Evolutionary conservation across 2,888 invertebrate species (phyloP).

Genomic region (Nesidiocoris tenuis): DNA sequence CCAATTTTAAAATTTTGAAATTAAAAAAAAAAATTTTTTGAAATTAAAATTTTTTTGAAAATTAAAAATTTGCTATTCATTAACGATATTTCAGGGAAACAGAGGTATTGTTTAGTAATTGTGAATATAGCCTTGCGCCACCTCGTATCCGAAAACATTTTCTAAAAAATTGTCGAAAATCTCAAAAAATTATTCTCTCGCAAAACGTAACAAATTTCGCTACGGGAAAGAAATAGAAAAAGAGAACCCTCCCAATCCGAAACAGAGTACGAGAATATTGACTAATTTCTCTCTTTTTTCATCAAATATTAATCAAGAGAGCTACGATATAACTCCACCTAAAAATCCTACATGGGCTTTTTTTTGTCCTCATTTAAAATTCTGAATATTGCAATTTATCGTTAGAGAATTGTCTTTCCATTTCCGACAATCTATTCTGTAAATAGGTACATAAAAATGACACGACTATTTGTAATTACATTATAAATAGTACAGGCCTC

Average conservation of each 20-base stretch:
- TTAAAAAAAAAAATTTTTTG: too few species aligned
- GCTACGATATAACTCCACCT: slow-evolving; percentile 41
- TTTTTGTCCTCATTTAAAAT: slow-evolving; percentile 11
- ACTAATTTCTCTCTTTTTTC: slow-evolving; percentile 26
- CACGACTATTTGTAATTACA: slow-evolving; percentile 48
- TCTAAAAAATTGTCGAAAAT: too few species aligned
- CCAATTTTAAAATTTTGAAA: too few species aligned
- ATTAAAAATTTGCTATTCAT: too few species aligned
- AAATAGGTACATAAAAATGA: slow-evolving; percentile 49
- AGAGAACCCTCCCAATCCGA: slow-evolving; percentile 43
- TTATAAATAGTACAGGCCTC: slow-evolving; percentile 51
- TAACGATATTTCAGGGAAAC: too few species aligned
- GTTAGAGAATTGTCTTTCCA: slow-evolving; percentile 34
- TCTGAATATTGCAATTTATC: slow-evolving; percentile 45
- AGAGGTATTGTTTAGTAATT: too few species aligned
- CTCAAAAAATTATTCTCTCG: too few species aligned
- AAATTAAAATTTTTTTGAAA: neutral
- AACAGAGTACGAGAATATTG: slow-evolving; percentile 26
- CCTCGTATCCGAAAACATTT: too few species aligned
- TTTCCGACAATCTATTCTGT: slow-evolving; percentile 23
- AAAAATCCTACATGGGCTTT: slow-evolving; percentile 41
- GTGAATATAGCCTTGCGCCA: too few species aligned
- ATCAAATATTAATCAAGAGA: slow-evolving; percentile 29
- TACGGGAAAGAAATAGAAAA: too few species aligned
- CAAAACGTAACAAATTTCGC: too few species aligned